Evolutionary conservation across 2,113 vertebrate species (phyloP), one percentile per base, ranked within the genome.

Genomic region (Elephas maximus): DNA sequence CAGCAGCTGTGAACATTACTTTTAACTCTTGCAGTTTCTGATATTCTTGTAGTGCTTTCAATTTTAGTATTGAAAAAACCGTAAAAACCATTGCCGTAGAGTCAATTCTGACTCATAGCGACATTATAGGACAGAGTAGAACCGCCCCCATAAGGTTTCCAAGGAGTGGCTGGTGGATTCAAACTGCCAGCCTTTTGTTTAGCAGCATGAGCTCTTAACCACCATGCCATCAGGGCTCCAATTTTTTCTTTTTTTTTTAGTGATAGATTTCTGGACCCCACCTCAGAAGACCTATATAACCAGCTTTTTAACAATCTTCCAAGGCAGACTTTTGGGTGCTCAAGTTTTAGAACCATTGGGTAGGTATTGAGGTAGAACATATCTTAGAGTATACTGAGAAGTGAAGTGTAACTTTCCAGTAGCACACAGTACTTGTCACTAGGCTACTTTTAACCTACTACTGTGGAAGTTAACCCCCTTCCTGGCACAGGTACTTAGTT

Each of bases 21-120:
- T 78, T 78, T 82, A 87, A 85, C 73, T 90, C 44, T 80, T 80
- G 24, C 5, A 82, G 62, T 90, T 81, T 90, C 93, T 93, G 82
- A 91, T 14, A 5, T 1, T 93, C 18, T 88, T 18, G 65, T 51
- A 86, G 28, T 92, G 12, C 7, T 83, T 90, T 60, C 9, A 44
- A 63, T 91, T 95, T 86, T 92, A 26, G 26, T 67, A 9, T 12
- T 51, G 37, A 81, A 81, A 57, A 84, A 57, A 57, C 11, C 7
- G 15, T 57, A 57, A 57, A 17, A 57, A 2, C 53, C 15, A 17
- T 57, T 57, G 53, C 15, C 11, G 15, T 12, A 11, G 53, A 11
- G 15, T 57, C 14, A 11, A 57, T 57, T 57, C 53, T 57, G 53
- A 57, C 15, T 57, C 53, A 57, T 57, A 57, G 53, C 14, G 11